These are phyloP conservation scores for Atta colombica DNA, from an alignment of 1,140 invertebrate genomes.

Conservation along the genomic window DNA sequence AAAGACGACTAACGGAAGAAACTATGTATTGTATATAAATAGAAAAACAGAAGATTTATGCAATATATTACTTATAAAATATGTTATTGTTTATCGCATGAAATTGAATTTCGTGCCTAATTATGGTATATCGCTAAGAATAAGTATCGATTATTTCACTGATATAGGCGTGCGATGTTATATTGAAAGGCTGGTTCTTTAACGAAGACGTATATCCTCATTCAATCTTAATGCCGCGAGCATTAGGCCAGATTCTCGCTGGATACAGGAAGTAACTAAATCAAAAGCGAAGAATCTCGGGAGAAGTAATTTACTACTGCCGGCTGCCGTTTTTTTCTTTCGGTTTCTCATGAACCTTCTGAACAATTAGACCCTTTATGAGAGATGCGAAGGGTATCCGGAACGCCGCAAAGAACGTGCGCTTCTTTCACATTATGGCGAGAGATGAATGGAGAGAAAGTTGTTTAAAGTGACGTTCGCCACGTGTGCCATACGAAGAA, in stretches of 20 bases:
- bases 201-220: slow-evolving; percentile 20
- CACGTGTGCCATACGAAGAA: slow-evolving; percentile 69
- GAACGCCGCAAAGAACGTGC: slow-evolving; percentile 67
- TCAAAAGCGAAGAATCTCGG: slow-evolving; percentile 61
- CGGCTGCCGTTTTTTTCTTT: slow-evolving; percentile 20
- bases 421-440: slow-evolving; percentile 44
- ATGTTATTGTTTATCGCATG: slow-evolving; percentile 25
- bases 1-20: neutral
- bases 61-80: neutral
- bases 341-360: slow-evolving; percentile 37
- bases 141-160: slow-evolving; percentile 21
- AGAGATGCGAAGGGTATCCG: slow-evolving; percentile 57
- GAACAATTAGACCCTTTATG: slow-evolving; percentile 76
- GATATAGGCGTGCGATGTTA: neutral
- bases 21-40: neutral
- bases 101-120: slow-evolving; percentile 16
- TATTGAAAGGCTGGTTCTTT: slow-evolving; percentile 36
- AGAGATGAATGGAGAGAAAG: slow-evolving; percentile 64
- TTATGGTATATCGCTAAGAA: slow-evolving; percentile 19
- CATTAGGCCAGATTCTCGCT: slow-evolving; percentile 34
- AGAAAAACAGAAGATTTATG: neutral
- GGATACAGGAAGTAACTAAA: slow-evolving; percentile 68
- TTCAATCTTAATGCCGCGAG: slow-evolving; percentile 30
- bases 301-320: slow-evolving; percentile 56
- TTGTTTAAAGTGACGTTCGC: slow-evolving; percentile 74